Evolutionary conservation across 1,140 invertebrate species (phyloP), one percentile per base, ranked within the genome.

Genomic region (Listronotus oregonensis): DNA sequence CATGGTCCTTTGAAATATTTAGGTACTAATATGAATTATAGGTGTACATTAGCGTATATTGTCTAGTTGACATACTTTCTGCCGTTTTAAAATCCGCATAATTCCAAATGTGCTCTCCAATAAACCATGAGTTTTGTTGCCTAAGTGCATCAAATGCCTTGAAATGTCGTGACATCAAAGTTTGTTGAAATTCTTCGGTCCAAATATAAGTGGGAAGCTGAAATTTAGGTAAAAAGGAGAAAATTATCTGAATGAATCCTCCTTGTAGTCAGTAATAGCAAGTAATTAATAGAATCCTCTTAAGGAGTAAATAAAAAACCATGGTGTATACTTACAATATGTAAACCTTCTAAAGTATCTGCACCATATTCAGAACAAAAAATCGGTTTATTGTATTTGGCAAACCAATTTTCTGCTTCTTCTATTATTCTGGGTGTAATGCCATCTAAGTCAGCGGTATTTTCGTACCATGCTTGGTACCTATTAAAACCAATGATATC

Each of bases 51-150:
- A 73, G 2, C 5, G 21, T 27, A 27, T 27, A 27, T n/a, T 27
- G 1, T 27, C 5, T 27, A 27, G 5, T 27, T 2, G 1, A 18
- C 21, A 1, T 50, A 21, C 71, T 52, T 66, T 71, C 87, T 18
- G 85, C 86, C 27, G 90, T 92, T 70, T 88, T 89, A 71, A 92
- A 92, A 74, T 92, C 90, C 2, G 90, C 95, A 82, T 98, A 98
- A 77, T 97, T 98, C 96, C 96, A 98, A 44, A 97, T 92, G 82
- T 97, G 95, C 83, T 98, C 96, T 8, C 96, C 96, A 54, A 94
- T 87, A 68, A 98, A 93, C 79, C 90, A 94, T 6, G 88, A 86
- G 68, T 87, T 7, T 18, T 46, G 81, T 1, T 80, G 77, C 60
- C 91, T 84, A n/a, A 97, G 75, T 39, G 79, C 78, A 79, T 98